These are phyloP conservation scores for Arenaria interpres DNA, from an alignment of 2,113 vertebrate species.

Conservation along the genomic window DNA sequence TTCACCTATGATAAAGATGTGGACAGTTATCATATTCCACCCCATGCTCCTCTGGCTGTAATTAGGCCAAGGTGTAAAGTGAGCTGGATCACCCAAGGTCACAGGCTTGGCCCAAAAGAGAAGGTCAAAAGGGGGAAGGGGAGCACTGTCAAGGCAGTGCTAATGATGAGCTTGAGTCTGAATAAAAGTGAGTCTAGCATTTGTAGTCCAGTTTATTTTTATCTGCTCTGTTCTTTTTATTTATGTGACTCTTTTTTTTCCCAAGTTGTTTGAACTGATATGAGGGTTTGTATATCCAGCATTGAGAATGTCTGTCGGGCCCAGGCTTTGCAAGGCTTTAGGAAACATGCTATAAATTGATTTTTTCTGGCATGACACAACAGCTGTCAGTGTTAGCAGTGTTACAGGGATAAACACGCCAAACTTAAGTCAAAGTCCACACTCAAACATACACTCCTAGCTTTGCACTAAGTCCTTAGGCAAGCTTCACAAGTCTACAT, in stretches of 20 bases:
- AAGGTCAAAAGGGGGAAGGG: neutral
- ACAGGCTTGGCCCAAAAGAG: neutral
- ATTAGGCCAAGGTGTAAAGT: slow-evolving; percentile 29
- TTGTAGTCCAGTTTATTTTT: neutral
- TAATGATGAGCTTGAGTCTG: neutral
- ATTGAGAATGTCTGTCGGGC: too few species aligned
- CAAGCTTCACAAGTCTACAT: neutral
- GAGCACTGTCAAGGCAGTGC: neutral
- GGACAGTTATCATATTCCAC: neutral
- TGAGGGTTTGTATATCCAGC: rapidly evolving
- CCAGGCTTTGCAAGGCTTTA: neutral
- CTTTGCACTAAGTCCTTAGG: neutral
- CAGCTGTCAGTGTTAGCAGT: neutral
- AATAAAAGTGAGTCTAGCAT: neutral
- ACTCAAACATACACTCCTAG: neutral
- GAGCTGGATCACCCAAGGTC: neutral
- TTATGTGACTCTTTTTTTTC: neutral
- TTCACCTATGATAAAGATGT: neutral
- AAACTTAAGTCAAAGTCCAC: neutral
- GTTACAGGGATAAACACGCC: neutral
- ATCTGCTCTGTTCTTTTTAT: neutral
- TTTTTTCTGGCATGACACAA: neutral
- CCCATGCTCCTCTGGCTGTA: neutral
- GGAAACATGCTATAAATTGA: neutral
- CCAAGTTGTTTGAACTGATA: neutral